Conservation (phyloP, 2,888 invertebrate species). For the Megamerina dolium region DNA sequence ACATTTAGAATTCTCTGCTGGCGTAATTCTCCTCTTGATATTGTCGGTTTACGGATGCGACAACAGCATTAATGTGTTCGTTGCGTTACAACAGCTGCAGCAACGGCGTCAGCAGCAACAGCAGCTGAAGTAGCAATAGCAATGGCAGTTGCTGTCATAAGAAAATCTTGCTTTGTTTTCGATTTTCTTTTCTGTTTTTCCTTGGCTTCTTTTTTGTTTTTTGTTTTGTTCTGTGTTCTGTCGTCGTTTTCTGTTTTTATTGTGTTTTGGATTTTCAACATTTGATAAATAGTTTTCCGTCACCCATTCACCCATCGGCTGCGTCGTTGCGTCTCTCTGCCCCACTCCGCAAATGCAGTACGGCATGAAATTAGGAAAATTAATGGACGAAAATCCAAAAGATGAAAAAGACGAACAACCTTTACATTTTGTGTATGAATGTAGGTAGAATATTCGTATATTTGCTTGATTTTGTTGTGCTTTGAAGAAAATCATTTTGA, state of each 20-base stretch:
- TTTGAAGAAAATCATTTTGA: too few species aligned
- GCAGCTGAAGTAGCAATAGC: background rate
- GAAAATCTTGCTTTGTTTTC: slow-evolving; percentile 11
- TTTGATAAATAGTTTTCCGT: slow-evolving; percentile 39
- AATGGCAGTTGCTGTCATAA: slow-evolving; percentile 12
- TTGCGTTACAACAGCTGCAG: background rate
- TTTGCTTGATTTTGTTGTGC: too few species aligned
- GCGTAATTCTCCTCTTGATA: too few species aligned
- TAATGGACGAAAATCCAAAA: too few species aligned
- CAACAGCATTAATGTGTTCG: background rate
- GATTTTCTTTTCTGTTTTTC: too few species aligned
- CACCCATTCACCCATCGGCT: slow-evolving; percentile 17
- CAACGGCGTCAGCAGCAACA: background rate
- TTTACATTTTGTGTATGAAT: too few species aligned
- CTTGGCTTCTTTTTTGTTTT: too few species aligned
- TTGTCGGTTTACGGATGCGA: too few species aligned
- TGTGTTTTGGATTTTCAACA: slow-evolving; percentile 34
- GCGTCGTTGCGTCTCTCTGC: too few species aligned
- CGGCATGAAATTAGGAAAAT: slow-evolving; percentile 15
- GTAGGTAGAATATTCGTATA: too few species aligned
- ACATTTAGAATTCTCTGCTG: too few species aligned
- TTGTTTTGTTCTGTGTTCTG: slow-evolving; percentile 2
- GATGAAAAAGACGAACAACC: too few species aligned
- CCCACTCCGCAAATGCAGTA: slow-evolving; percentile 1
- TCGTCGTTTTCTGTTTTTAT: background rate